Conservation (phyloP, 2,113 vertebrate genomes). For the Suricata suricatta region DNA sequence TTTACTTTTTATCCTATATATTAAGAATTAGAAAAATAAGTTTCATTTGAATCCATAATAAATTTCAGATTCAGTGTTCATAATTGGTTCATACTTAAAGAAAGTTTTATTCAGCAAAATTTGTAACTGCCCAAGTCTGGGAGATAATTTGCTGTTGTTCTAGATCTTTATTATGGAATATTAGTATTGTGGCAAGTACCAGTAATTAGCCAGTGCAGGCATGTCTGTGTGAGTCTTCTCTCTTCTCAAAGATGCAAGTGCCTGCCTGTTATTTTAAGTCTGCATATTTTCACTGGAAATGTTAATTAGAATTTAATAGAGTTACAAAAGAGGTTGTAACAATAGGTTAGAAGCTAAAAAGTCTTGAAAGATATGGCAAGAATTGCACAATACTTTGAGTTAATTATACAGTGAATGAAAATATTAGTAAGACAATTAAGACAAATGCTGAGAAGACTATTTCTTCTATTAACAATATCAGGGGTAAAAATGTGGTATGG, state of each 20-base stretch:
- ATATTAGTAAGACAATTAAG: background rate
- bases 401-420: slow-evolving; percentile 5
- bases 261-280: background rate
- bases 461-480: background rate
- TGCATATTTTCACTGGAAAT: background rate
- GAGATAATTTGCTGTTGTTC: background rate
- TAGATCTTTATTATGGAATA: background rate
- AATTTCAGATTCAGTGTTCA: slow-evolving; percentile 6
- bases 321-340: background rate
- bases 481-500: background rate
- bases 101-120: background rate
- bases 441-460: background rate
- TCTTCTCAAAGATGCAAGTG: background rate
- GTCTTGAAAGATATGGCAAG: background rate
- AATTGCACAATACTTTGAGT: background rate
- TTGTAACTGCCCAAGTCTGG: background rate
- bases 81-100: background rate
- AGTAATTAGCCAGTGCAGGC: background rate
- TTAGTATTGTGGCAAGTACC: background rate
- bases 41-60: background rate
- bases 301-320: background rate
- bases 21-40: slow-evolving; percentile 1
- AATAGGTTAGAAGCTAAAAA: background rate
- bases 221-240: background rate
- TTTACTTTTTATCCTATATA: background rate